phyloP scores from a whole-genome alignment of 2,113 vertebrate genomes.

The Oreochromis tanganicae region DNA sequence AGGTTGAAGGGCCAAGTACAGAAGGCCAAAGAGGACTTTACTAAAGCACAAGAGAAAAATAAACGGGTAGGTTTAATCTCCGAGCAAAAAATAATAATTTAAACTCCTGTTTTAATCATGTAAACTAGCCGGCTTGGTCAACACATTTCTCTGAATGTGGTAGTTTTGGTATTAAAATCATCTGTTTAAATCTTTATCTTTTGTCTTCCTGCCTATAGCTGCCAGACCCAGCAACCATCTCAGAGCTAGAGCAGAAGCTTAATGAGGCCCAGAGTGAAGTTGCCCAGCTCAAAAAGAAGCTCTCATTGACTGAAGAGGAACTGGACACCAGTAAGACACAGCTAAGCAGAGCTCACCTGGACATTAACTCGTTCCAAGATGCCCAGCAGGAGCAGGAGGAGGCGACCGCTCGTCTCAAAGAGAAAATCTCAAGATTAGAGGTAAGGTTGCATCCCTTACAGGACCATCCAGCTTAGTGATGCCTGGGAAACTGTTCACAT shows the following conservation, averaged over 20 bases:
- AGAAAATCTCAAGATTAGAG: constrained; percentile 70
- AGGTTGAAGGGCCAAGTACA: constrained; percentile 73
- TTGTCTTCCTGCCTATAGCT: constrained; percentile 36
- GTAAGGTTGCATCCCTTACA: constrained; percentile 23
- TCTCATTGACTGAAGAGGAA: constrained; percentile 67
- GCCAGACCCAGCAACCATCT: constrained; percentile 75
- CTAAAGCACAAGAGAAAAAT: constrained; percentile 69
- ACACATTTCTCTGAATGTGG: not conserved
- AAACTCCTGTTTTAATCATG: not conserved
- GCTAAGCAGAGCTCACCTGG: constrained; percentile 53
- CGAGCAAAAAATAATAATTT: not conserved
- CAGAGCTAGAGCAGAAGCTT: constrained; percentile 78
- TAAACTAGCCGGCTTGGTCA: not conserved
- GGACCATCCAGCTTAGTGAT: not conserved
- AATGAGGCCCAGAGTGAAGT: constrained; percentile 67
- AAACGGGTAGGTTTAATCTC: constrained; percentile 54
- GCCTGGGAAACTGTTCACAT: not conserved
- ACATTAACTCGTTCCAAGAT: constrained; percentile 20
- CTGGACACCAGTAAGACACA: constrained; percentile 75
- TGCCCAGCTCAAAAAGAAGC: constrained; percentile 71
- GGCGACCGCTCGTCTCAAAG: constrained; percentile 43
- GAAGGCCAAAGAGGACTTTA: constrained; percentile 70
- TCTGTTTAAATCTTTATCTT: not conserved
- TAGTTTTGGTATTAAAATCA: not conserved
- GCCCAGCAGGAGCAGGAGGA: constrained; percentile 44